Base-by-base conservation (phyloP, 2,113 vertebrate species). In the Brachyhypopomus occidentalis region DNA sequence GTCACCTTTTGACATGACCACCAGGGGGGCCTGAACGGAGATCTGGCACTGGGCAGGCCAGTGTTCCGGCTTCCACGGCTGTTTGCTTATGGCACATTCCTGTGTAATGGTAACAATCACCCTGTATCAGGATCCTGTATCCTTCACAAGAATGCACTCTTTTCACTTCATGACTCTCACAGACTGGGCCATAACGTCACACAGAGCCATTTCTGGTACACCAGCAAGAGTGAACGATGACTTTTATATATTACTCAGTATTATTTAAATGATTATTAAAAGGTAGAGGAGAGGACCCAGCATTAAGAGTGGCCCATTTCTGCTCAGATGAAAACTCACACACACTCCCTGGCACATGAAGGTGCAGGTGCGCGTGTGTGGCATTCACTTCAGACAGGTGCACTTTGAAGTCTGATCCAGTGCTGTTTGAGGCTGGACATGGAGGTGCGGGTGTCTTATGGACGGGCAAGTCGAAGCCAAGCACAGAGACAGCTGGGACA, bases 1-100 rank as follows among this genome's bases (percentile, higher is more conserved):
- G 89, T 86, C 73, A 7, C 84, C 84, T 80, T 88, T 89, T 84
- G 79, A 85, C 83, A 71, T 38, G 55, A 75, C 74, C 62, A 55
- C 41, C 5, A 4, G 41, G 41, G 41, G 41, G 41, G 5, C 5
- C 36, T 9, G 58, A 62, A 2, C 16, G 20, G 75, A 58, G 23
- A 48, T 34, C 66, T 70, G 19, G 34, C 36, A 30, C 71, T 66
- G 45, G 45, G 12, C 45, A 14, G 45, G 9, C 8, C 45, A 52
- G 45, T 11, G 8, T 14, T 14, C 45, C 2, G 45, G 45, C 12
- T 30, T 30, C 30, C 30, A 11, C 12, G 12, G 45, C 45, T 52
- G 45, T 52, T 52, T 52, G 45, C 45, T 52, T 52, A 52, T 2
- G 2, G 12, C 45, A 52, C 12, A 52, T 52, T 14, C 9, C 45